Percentiles rank a stretch among this genome's conserved stretches.
Conservation (phyloP, 2,888 invertebrate species). For the Drosophila histrio region DNA sequence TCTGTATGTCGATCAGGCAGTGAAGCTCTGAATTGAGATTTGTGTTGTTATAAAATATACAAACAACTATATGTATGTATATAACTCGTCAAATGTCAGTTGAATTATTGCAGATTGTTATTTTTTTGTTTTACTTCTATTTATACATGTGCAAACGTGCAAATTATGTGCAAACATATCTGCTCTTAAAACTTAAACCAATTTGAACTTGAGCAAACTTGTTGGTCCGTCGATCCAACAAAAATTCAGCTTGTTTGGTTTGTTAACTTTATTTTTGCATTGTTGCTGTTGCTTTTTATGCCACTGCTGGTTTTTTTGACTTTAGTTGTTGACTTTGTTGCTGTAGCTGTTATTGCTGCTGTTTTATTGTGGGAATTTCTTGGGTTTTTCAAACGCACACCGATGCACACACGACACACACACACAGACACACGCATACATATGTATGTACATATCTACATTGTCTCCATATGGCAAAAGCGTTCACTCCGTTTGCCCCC, state of each 20-base stretch:
- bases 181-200: conserved; percentile 53
- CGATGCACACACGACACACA: conserved; percentile 46
- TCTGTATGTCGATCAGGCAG: conserved; percentile 41
- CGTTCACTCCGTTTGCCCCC: conserved; percentile 43
- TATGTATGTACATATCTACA: conserved; percentile 30
- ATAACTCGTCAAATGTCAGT: conserved; percentile 48
- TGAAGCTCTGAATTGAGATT: conserved; percentile 35
- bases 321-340: conserved; percentile 40
- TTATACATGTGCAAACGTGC: conserved; percentile 17
- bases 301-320: conserved; percentile 64
- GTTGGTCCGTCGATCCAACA: conserved; percentile 50
- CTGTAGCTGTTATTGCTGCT: conserved; percentile 71
- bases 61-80: not conserved
- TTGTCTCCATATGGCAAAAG: conserved; percentile 66
- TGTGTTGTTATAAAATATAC: conserved; percentile 4
- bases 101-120: conserved; percentile 49
- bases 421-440: conserved; percentile 12
- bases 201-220: conserved; percentile 78
- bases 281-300: conserved; percentile 48
- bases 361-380: conserved; percentile 84
- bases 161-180: conserved; percentile 60
- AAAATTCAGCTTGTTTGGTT: conserved; percentile 60
- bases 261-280: conserved; percentile 62
- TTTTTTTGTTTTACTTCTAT: conserved; percentile 10
- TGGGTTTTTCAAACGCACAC: conserved; percentile 84